phyloP scores from a whole-genome alignment of 2,888 invertebrate genomes.

The Microplitis deprimator region DNA sequence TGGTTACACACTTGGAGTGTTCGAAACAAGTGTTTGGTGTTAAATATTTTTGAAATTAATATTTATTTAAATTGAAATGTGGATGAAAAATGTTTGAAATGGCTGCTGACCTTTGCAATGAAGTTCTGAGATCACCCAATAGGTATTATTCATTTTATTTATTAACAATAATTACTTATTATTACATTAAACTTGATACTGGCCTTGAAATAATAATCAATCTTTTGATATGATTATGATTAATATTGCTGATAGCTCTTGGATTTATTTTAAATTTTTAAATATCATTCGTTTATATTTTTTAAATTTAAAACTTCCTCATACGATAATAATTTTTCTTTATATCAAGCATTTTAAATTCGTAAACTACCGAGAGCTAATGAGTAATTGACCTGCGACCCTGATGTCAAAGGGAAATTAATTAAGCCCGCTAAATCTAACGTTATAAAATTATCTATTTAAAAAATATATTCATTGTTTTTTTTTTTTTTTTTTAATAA shows the following conservation, averaged over 20 bases:
- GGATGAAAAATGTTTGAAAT: conserved; percentile 54
- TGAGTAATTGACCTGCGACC: conserved; percentile 69
- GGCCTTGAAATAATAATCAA: neutral
- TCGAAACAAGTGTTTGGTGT: neutral
- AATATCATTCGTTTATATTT: neutral
- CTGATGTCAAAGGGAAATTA: conserved; percentile 57
- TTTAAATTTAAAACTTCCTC: conserved; percentile 14
- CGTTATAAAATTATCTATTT: conserved; percentile 9
- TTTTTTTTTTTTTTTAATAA: conserved; percentile 7
- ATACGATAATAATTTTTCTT: conserved; percentile 3
- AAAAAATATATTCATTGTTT: conserved; percentile 17
- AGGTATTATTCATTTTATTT: conserved; percentile 54
- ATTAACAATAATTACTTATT: neutral
- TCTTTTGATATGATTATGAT: neutral
- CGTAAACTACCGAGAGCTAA: conserved; percentile 58
- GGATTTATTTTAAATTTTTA: no score
- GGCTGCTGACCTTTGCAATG: conserved; percentile 67
- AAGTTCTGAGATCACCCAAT: conserved; percentile 60
- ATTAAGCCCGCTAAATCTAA: conserved; percentile 53
- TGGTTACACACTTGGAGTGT: neutral
- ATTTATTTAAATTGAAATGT: conserved; percentile 19
- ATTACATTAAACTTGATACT: conserved; percentile 2
- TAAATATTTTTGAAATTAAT: neutral
- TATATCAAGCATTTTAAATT: conserved; percentile 5
- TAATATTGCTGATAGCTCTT: no score